These are phyloP conservation scores for Carduelis carduelis DNA, from an alignment of 2,797 vertebrate species.

Conservation along the genomic window DNA sequence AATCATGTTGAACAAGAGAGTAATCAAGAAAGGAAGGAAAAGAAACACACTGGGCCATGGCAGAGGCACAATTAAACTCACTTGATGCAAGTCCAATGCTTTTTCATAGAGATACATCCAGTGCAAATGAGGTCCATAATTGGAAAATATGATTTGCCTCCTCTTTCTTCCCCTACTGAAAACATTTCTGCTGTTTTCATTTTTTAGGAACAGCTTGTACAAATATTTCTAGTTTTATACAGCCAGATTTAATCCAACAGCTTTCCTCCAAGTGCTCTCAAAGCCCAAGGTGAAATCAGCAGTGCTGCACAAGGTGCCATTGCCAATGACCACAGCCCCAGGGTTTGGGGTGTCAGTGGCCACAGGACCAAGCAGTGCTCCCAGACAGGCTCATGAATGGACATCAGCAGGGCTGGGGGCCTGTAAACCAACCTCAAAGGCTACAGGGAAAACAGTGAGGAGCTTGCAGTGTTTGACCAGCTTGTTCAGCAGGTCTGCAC, in stretches of 20 bases:
- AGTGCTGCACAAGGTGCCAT: background rate
- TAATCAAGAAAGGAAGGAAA: constrained; percentile 7
- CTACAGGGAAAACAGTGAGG: background rate
- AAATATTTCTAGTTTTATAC: background rate
- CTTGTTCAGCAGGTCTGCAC: background rate
- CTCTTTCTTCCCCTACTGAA: background rate
- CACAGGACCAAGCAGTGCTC: background rate
- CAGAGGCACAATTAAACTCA: background rate
- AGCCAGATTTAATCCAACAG: background rate
- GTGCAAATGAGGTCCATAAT: background rate
- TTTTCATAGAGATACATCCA: background rate
- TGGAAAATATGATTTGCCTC: background rate
- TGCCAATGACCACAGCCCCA: background rate
- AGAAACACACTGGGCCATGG: background rate
- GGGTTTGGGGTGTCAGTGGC: background rate
- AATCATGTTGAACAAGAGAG: constrained; percentile 2
- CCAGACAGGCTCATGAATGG: accelerated
- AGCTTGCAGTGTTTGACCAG: background rate
- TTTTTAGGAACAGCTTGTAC: background rate
- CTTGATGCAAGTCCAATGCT: background rate
- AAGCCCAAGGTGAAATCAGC: background rate
- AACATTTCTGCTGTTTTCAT: background rate
- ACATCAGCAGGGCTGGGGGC: background rate
- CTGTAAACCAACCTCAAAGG: background rate
- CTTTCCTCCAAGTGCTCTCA: background rate